Percentiles rank a stretch among this genome's conserved stretches.
phyloP scores from a whole-genome alignment of 37 sponge, comb jelly and placozoan genomes.

The Tethya wilhelma region DNA sequence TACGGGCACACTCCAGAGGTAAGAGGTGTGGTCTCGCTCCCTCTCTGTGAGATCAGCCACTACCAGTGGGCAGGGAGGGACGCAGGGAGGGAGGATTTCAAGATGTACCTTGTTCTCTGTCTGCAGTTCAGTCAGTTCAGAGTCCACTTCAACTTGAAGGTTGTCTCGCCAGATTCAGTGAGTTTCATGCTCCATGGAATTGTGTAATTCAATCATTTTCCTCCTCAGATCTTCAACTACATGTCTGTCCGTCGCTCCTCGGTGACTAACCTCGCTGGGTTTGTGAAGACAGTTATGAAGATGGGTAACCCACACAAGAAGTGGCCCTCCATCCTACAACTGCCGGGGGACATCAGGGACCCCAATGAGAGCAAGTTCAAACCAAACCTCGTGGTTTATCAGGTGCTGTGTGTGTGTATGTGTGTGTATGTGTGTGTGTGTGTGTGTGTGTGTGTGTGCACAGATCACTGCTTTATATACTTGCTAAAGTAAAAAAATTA shows the following conservation, averaged over 20 bases:
- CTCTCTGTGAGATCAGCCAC: not conserved
- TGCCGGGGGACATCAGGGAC: conserved; percentile 38
- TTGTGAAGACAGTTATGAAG: conserved; percentile 29
- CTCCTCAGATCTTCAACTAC: conserved; percentile 31
- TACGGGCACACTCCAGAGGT: conserved; percentile 63
- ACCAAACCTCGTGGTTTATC: conserved; percentile 51
- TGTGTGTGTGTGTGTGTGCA: no score
- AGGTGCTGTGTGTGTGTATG: no score
- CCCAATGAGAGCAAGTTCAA: conserved; percentile 5
- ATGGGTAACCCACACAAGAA: conserved; percentile 18
- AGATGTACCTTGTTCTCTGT: not conserved
- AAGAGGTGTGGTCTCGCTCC: not conserved
- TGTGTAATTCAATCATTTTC: not conserved
- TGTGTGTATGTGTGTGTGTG: no score
- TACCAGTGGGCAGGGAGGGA: not conserved
- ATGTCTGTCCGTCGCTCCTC: conserved; percentile 19
- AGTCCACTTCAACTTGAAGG: conserved; percentile 39
- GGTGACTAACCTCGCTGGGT: conserved; percentile 7
- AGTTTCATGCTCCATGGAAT: not conserved
- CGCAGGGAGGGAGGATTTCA: no score
- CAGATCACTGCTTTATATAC: no score
- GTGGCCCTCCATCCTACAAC: conserved; percentile 33
- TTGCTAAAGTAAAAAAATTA: not conserved
- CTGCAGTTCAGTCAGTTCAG: conserved; percentile 54
- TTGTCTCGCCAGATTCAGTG: conserved; percentile 38